Evolutionary conservation across 2,888 invertebrate genomes (phyloP), one percentile per base, ranked within the genome.

Genomic region (Aromia moschata): DNA sequence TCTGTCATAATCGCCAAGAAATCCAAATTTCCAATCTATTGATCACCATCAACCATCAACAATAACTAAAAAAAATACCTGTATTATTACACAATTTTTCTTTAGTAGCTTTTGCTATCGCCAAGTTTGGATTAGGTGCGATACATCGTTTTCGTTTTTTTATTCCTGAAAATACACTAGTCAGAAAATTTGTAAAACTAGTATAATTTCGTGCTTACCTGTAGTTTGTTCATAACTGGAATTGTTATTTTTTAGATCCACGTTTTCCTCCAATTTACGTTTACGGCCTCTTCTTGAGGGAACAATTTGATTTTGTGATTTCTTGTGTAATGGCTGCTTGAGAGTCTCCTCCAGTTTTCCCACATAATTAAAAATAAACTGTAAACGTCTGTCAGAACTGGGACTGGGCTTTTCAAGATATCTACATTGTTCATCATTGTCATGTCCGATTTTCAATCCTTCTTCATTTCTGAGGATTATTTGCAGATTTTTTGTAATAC

Each of bases 241-340:
- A 25, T 66, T 67, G 40, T 68, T 68, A 47, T 68, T 68, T 36
- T 56, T 61, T 1, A 47, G 7, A 58, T 61, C 64, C 5, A 63
- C 58, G 11, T 44, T 52, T 37, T 61, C 64, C 5, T 62, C 51
- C 2, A 60, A 11, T 49, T 64, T 66, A 15, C 65, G 56, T 18
- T 69, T 66, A 16, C 33, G 38, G 9, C 63, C 60, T 10, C 20
- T 61, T n/a, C 52, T 53, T 30, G n/a, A 2, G 1, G 47, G 45
- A 16, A 31, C 25, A 12, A 54, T 33, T 15, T 60, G 56, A 40
- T 68, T 68, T 20, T 57, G 60, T 7, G 5, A 46, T 54, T 5
- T 49, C 36, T 36, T 59, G n/a, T n/a, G n/a, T n/a, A n/a, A n/a
- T n/a, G n/a, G n/a, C n/a, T n/a, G n/a, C 41, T 16, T 45, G 36